A percentile compares a stretch with the other conserved stretches of the same genome.
Conservation (phyloP, 2,113 vertebrate genomes). For the Callithrix jacchus region DNA sequence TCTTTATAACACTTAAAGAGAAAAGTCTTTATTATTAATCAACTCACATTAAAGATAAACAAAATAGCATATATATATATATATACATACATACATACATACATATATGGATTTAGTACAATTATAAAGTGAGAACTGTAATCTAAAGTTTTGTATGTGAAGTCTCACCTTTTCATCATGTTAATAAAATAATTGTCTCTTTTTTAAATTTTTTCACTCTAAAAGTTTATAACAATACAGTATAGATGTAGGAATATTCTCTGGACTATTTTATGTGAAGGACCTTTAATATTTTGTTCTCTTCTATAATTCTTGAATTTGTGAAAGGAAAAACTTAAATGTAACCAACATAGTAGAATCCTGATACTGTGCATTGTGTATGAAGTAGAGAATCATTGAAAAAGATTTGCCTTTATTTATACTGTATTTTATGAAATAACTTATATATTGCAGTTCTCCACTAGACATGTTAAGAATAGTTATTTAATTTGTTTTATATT, state of each 20-base stretch:
- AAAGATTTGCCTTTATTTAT: background rate
- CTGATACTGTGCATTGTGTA: background rate
- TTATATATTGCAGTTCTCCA: background rate
- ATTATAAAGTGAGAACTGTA: background rate
- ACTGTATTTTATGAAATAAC: background rate
- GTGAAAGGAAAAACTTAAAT: background rate
- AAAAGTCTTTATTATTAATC: background rate
- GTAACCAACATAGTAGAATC: background rate
- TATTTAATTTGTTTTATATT: background rate
- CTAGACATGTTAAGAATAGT: background rate
- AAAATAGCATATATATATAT: background rate
- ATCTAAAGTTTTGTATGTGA: background rate
- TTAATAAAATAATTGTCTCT: background rate
- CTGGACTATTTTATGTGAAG: background rate
- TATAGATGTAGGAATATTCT: background rate
- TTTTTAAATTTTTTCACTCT: background rate
- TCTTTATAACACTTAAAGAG: background rate
- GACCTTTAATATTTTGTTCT: background rate
- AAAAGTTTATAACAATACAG: background rate
- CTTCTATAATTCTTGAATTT: background rate
- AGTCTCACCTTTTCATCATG: background rate
- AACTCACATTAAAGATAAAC: background rate
- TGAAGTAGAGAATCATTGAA: background rate
- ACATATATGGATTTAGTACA: background rate
- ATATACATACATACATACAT: too few species aligned